Base-by-base conservation (phyloP, 1,140 invertebrate genomes). In the Onthophagus taurus region DNA sequence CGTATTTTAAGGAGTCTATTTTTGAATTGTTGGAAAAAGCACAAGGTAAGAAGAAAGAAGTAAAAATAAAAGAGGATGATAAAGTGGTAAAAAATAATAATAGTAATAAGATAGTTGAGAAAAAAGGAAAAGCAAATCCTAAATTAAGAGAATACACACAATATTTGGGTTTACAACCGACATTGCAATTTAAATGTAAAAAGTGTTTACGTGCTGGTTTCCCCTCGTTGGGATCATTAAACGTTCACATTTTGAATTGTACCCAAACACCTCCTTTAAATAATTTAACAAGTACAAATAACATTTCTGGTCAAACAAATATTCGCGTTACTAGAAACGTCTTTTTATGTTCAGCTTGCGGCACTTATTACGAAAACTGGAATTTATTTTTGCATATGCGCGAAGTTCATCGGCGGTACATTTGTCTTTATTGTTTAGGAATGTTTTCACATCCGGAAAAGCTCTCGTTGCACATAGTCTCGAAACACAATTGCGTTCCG, bases 321-420 rank as follows among this genome's bases (percentile, higher is more conserved):
- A 55, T 78, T 76, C 37, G 72, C 75, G 54, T 74, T 78, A 79
- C 78, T 14, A 66, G 80, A 31, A 82, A 82, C 65, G 82, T 84
- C 41, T 86, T 81, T 51, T 60, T 83, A 11, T 89, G 85, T 59
- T 78, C 80, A 7, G 77, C 79, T 1, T 89, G 85, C 61, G 79
- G 76, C 17, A 83, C 77, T 2, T 85, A 86, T 51, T 85, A 84
- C 66, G 82, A 86, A 64, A 82, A 82, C 50, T 87, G 83, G 81
- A 84, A 86, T 66, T 66, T 87, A 19, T 87, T 85, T 60, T 59
- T 83, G 8, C 85, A 89, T 52, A 86, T 87, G 79, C 69, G 80
- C 34, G 81, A 86, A 50, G 71, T 79, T 13, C 84, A 89, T 59
- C 76, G 78, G 47, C 72, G 81, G 26, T 80, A 80, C 55, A 82